These are phyloP conservation scores for Diorhabda elongata DNA, from an alignment of 1,140 invertebrate species.

Conservation along the genomic window DNA sequence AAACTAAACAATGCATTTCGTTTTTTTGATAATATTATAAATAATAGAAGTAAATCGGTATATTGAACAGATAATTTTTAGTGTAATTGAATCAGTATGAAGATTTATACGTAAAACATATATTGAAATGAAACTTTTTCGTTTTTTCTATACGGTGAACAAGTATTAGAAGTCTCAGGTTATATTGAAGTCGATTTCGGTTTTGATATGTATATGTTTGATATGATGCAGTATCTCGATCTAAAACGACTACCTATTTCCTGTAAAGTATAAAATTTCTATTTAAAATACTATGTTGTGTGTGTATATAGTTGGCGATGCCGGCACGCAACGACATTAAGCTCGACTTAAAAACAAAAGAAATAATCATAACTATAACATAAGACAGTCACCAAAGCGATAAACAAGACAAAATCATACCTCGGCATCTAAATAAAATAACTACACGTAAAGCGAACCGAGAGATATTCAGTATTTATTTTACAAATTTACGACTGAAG, in stretches of 20 bases:
- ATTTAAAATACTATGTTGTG: conserved; percentile 3
- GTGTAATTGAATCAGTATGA: too few relatives aligned
- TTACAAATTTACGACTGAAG: conserved; percentile 21
- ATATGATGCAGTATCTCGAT: too few relatives aligned
- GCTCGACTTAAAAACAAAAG: conserved; percentile 17
- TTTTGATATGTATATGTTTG: too few relatives aligned
- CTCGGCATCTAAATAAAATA: conserved; percentile 23
- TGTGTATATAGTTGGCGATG: background rate
- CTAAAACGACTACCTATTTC: conserved; percentile 14
- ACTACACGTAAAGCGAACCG: conserved; percentile 20
- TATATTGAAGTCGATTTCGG: too few relatives aligned
- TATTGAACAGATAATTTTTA: too few relatives aligned
- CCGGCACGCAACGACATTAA: conserved; percentile 5
- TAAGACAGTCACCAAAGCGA: conserved; percentile 22
- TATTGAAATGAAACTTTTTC: too few relatives aligned
- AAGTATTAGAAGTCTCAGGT: too few relatives aligned
- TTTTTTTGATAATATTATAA: too few relatives aligned
- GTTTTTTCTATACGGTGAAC: too few relatives aligned
- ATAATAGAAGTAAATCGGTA: too few relatives aligned
- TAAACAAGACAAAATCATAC: conserved; percentile 23
- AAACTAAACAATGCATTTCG: too few relatives aligned
- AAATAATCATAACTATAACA: conserved; percentile 24
- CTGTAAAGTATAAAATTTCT: conserved; percentile 15
- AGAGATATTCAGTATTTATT: conserved; percentile 20
- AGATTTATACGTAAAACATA: too few relatives aligned